phyloP scores from a whole-genome alignment of 2,888 invertebrate species.

The Ectropis crepuscularia region DNA sequence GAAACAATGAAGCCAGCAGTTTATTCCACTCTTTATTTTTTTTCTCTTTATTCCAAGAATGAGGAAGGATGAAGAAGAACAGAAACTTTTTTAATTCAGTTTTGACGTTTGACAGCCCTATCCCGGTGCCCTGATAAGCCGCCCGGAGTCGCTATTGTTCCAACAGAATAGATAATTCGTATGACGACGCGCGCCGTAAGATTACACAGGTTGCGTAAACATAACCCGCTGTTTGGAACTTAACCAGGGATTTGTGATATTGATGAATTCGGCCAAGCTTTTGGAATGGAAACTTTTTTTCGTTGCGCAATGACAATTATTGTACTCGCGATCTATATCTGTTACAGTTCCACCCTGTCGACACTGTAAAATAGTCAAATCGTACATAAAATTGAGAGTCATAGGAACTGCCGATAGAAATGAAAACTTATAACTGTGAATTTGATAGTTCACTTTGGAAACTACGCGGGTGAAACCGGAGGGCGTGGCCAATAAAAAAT shows the following conservation, averaged over 20 bases:
- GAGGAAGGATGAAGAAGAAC: not conserved
- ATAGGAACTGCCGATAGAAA: no score
- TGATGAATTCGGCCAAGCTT: not conserved
- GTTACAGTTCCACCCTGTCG: not conserved
- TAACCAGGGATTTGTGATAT: slow-evolving; percentile 2
- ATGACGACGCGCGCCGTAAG: slow-evolving; percentile 47
- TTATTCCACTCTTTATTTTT: not conserved
- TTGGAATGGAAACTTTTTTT: not conserved
- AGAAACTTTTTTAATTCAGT: not conserved
- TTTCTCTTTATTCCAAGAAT: not conserved
- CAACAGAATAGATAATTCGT: slow-evolving; percentile 65
- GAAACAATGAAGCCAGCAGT: no score
- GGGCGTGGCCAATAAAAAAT: no score
- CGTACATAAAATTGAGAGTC: no score
- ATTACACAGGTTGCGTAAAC: slow-evolving; percentile 46
- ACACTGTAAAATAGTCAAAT: no score
- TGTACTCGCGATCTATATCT: no score
- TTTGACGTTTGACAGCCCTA: slow-evolving; percentile 19
- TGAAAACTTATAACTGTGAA: no score
- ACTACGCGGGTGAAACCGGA: no score
- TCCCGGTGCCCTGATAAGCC: slow-evolving; percentile 44
- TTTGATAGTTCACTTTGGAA: no score
- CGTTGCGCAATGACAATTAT: no score
- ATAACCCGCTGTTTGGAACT: slow-evolving; percentile 25
- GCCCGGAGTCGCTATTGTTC: slow-evolving; percentile 55